phyloP scores from a whole-genome alignment of 2,888 invertebrate species.

The Agrotis puta region DNA sequence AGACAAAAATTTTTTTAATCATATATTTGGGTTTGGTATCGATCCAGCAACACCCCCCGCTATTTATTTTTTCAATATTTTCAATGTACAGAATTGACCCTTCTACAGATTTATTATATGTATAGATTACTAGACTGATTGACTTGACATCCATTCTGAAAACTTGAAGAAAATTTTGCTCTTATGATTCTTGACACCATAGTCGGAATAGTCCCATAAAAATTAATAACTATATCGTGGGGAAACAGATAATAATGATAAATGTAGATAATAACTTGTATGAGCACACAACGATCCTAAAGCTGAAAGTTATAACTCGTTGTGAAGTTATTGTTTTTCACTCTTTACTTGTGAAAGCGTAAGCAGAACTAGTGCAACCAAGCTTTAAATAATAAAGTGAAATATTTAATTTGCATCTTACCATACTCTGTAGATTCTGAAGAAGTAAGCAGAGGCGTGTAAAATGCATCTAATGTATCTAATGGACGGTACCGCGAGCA shows the following conservation, averaged over 20 bases:
- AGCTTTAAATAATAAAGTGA: slow-evolving; percentile 1
- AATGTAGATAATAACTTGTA: slow-evolving; percentile 1
- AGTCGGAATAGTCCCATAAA: neutral
- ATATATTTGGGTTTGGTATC: too few relatives aligned
- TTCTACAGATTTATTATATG: too few relatives aligned
- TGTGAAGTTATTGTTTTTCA: slow-evolving; percentile 8
- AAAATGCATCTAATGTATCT: neutral
- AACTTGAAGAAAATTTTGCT: neutral
- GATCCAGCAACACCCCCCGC: too few relatives aligned
- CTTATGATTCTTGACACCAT: too few relatives aligned
- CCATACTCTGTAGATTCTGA: too few relatives aligned
- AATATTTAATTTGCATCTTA: slow-evolving; percentile 2
- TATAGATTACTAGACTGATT: neutral
- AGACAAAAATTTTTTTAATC: too few relatives aligned
- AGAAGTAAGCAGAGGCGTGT: too few relatives aligned
- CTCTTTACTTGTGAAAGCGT: slow-evolving; percentile 15
- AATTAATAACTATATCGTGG: neutral
- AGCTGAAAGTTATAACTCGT: slow-evolving; percentile 42
- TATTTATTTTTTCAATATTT: too few relatives aligned
- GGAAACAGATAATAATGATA: neutral
- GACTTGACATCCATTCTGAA: neutral
- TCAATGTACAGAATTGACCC: too few relatives aligned
- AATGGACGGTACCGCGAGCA: neutral
- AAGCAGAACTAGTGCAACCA: slow-evolving; percentile 12
- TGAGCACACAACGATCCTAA: slow-evolving; percentile 14